Evolutionary conservation across 2,113 vertebrate species (phyloP), one percentile per base, ranked within the genome.

Genomic region (Callipepla squamata): DNA sequence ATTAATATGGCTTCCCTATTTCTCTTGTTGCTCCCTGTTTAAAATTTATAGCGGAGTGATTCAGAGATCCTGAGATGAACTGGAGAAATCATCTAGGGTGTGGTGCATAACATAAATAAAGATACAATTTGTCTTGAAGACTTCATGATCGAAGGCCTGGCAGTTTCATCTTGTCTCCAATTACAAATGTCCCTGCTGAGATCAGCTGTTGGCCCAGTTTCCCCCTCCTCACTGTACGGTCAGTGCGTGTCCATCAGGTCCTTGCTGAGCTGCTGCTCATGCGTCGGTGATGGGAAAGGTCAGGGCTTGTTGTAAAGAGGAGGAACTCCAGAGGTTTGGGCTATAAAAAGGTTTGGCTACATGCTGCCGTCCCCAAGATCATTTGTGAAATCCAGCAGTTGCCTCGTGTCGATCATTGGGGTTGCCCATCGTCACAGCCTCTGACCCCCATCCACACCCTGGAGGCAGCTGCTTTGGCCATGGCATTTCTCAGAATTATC

Each of bases 381-480:
- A 80, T 93, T 87, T 92, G 73, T 84, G 72, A 92, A 94, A 92
- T 94, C 84, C 50, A 85, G 81, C 95, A 96, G 92, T 92, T 97
- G 94, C 81, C 85, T 61, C 0, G 0, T 34, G 86, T 95, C 91
- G 0, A 61, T 97, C 96, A 91, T 73, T 55, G 51, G 59, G 47
- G 7, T 77, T 92, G 83, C 85, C 93, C 65, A 90, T 59, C 2
- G 0, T 70, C 1, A 0, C 92, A 86, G 62, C 45, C 85, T 93
- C 80, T 86, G 77, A 94, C 84, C 61, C 78, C 19, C 72, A n/a
- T 57, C 58, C 70, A 53, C 83, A 63, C 67, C 5, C 69, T 59
- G 68, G 69, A 53, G 73, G 76, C 94, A 96, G 93, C 94, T 96
- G 94, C 79, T 94, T 91, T 77, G 85, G 48, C 86, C 51, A 3